Conservation (phyloP, 2,888 invertebrate species). For the Scelioninae gen. 2 region DNA sequence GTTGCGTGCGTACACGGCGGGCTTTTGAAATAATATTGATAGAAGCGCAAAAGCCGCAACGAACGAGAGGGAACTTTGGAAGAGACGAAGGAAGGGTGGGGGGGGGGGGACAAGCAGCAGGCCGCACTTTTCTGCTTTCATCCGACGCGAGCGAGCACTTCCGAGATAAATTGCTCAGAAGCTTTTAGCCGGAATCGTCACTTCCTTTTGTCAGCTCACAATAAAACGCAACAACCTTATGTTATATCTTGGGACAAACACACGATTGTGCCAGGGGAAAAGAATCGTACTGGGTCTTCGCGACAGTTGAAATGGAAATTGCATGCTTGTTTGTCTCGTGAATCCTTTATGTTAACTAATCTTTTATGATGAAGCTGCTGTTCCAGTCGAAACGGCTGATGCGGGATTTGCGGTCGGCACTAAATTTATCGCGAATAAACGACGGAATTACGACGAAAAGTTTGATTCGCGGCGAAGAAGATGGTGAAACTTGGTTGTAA, state of each 20-base stretch:
- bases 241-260: conserved; percentile 20
- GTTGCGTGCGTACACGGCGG: no score
- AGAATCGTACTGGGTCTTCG: conserved; percentile 3
- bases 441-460: no score
- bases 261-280: conserved; percentile 14
- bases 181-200: conserved; percentile 40
- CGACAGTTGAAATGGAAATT: conserved; percentile 10
- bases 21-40: conserved; percentile 43
- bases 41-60: not conserved
- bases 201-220: conserved; percentile 37
- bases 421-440: no score
- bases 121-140: not conserved
- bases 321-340: conserved; percentile 2
- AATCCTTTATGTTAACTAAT: not conserved
- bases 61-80: not conserved
- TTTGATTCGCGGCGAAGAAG: no score
- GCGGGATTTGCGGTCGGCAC: no score
- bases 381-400: no score
- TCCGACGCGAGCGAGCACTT: conserved; percentile 2
- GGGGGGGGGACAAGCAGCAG: not conserved
- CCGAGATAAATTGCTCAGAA: conserved; percentile 40
- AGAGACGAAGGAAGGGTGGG: not conserved
- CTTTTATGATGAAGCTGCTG: not conserved
- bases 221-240: conserved; percentile 32
- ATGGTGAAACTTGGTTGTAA: no score